Evolutionary conservation across 2,888 invertebrate genomes (phyloP), one percentile per base, ranked within the genome.

Genomic region (Baccha elongata): DNA sequence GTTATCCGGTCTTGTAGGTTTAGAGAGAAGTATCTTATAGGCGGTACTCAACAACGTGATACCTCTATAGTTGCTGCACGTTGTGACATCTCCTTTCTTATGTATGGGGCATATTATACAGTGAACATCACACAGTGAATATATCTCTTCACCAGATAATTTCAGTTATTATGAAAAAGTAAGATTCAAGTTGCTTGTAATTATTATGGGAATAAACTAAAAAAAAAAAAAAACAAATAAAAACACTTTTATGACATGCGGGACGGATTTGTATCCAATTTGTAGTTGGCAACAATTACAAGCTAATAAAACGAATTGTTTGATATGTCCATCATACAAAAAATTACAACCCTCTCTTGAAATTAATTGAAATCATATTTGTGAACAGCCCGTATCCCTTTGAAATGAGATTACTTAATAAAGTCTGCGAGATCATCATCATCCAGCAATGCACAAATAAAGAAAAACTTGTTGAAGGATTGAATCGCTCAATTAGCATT

Each of bases 401-500:
- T 32, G 13, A 21, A 40, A 62, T 55, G 42, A 72, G 44, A 60
- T 75, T 65, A 81, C 67, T 75, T 15, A 80, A 74, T 80, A 64
- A 74, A n/a, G n/a, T 50, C 19, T 46, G 35, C 26, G 10, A 37
- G 37, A 23, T 13, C 46, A 55, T 50, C 52, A 53, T 67, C 42
- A 55, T 17, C 23, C 32, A 21, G 23, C 29, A 52, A 35, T 46
- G 37, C 21, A 35, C 19, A 53, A 37, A 73, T 40, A 73, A 67
- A 55, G 40, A 42, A 37, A 69, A 50, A 64, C 62, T 69, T 40
- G 80, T 69, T 60, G 80, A 74, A 74, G 80, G 74, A 74, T 74
- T 74, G 69, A 69, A 58, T 80, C 44, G 69, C 64, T 80, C 80
- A 74, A 80, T 80, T 80, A 80, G 74, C 69, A 74, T 79, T 44